Evolutionary conservation across 2,113 vertebrate genomes (phyloP), one percentile per base, ranked within the genome.

Genomic region (Hyla sarda): DNA sequence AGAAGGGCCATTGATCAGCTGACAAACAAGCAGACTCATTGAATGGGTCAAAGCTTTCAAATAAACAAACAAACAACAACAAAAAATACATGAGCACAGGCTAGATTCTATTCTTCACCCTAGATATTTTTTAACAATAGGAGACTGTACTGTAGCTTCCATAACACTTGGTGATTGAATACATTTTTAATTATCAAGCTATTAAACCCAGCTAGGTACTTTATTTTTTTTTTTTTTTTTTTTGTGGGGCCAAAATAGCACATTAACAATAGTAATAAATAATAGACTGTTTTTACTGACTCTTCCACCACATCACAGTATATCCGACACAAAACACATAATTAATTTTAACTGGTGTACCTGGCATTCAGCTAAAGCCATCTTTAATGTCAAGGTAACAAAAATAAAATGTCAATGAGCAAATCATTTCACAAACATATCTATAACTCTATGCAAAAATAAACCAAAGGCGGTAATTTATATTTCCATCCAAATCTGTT

Each of bases 331-430:
- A 54, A 62, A 19, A 13, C 34, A 13, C 32, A n/a, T 80, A 60
- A 60, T 62, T 60, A 41, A 80, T 60, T 80, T 80, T 80, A 45
- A 80, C 45, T 80, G 77, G 25, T 45, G 11, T 16, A 41, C 34
- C 77, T 60, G 56, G 23, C 37, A 60, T n/a, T 60, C 23, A 23
- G 21, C 32, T 37, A 56, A 30, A 52, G 30, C 28, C 8, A 50
- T 52, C 14, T 54, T 41, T 14, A 60, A 80, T 79, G 45, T 45
- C 21, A 62, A 34, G 21, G n/a, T 80, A 16, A 80, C 32, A 14
- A 62, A 37, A 41, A 25, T 41, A 12, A 56, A 78, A 56, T 60
- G n/a, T 80, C 32, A 80, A 62, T 23, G 28, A n/a, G 62, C 32
- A 79, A 60, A 25, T 37, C 23, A 75, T 78, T 17, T 58, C 37